Evolutionary conservation across 2,797 vertebrate species (phyloP).

Genomic region (Spheniscus humboldti): DNA sequence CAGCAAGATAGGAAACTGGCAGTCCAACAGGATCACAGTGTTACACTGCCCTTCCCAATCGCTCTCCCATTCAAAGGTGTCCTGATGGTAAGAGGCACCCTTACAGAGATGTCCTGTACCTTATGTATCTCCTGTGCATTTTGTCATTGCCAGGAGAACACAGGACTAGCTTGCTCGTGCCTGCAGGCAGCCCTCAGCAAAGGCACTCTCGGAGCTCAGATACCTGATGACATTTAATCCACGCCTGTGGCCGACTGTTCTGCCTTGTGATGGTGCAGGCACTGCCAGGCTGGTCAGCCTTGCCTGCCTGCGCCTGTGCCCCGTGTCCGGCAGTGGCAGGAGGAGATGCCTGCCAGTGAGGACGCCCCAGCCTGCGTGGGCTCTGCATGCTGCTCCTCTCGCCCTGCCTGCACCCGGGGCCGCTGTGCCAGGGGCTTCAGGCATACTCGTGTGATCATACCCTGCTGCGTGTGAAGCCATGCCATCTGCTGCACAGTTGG

Average conservation of each 20-base stretch:
- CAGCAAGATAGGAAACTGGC: background rate
- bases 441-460: too few species aligned
- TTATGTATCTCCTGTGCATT: background rate
- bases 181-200: background rate
- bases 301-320: background rate
- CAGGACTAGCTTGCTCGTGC: background rate
- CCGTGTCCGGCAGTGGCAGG: background rate
- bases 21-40: background rate
- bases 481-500: background rate
- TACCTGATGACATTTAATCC: background rate
- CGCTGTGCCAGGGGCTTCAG: rapidly evolving
- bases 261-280: background rate
- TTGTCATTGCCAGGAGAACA: too few species aligned
- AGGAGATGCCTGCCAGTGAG: background rate
- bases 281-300: background rate
- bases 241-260: too few species aligned
- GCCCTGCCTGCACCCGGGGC: background rate
- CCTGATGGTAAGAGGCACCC: background rate
- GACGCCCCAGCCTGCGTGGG: background rate
- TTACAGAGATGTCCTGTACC: background rate
- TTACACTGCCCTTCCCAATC: background rate
- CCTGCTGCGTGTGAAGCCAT: background rate
- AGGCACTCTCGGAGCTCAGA: background rate
- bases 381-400: background rate
- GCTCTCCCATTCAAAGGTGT: background rate